Percentiles rank a stretch among this genome's conserved stretches.
Evolutionary conservation across 2,797 vertebrate genomes (phyloP).

Genomic region (Phalanger gymnotis): DNA sequence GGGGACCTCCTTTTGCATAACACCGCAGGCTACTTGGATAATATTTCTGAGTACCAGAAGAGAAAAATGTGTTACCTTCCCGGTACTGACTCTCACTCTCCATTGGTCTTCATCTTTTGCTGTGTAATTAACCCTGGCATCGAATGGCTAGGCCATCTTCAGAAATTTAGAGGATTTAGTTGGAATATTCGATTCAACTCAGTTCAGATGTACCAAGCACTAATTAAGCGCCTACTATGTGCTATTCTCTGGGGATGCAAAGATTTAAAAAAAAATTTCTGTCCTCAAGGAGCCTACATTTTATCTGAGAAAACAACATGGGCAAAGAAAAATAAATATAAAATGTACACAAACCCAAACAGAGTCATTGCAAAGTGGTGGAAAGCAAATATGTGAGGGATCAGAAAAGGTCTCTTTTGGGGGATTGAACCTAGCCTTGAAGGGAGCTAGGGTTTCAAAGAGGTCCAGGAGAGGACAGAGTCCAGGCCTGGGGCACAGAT

Average conservation of each 20-base stretch:
- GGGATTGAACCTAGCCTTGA: neutral
- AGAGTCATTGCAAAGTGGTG: neutral
- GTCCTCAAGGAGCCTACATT: neutral
- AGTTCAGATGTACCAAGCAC: neutral
- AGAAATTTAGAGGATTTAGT: neutral
- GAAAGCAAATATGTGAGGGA: neutral
- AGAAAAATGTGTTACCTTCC: neutral
- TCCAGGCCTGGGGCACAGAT: neutral
- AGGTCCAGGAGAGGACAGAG: neutral
- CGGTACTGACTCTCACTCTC: neutral
- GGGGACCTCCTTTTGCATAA: neutral
- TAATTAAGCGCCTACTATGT: neutral
- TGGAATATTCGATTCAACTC: neutral
- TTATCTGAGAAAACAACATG: neutral
- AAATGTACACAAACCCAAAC: neutral
- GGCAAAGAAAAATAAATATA: neutral
- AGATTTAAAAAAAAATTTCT: neutral
- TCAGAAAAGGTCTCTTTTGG: neutral
- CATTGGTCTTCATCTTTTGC: neutral
- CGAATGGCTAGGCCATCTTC: neutral
- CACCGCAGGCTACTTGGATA: neutral
- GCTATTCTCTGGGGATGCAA: neutral
- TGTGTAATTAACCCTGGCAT: neutral
- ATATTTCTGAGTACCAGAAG: neutral
- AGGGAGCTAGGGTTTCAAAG: neutral